phyloP scores from a whole-genome alignment of 2,888 invertebrate species.

The Spilosoma lubricipeda region DNA sequence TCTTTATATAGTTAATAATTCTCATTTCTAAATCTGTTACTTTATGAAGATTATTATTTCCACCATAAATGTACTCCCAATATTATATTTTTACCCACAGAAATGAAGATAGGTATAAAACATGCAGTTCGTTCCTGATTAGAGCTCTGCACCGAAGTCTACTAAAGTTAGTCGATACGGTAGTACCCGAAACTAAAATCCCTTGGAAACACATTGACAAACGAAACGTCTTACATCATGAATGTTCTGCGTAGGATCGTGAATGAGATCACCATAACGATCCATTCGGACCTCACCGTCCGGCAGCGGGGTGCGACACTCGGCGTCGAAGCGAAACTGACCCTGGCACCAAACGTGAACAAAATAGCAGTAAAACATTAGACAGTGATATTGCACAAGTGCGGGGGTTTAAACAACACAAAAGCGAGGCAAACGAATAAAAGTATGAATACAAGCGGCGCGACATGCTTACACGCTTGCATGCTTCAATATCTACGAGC shows the following conservation, averaged over 20 bases:
- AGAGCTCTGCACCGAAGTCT: slow-evolving; percentile 50
- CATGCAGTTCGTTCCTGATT: slow-evolving; percentile 35
- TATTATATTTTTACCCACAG: slow-evolving; percentile 12
- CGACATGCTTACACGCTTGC: slow-evolving; percentile 90
- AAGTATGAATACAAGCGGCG: slow-evolving; percentile 76
- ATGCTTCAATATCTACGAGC: slow-evolving; percentile 88
- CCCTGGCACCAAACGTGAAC: slow-evolving; percentile 87
- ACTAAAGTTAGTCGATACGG: slow-evolving; percentile 54
- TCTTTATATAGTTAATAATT: slow-evolving; percentile 56
- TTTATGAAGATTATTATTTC: slow-evolving; percentile 24
- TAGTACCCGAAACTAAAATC: slow-evolving; percentile 33
- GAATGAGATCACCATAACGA: slow-evolving; percentile 80
- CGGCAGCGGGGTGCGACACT: slow-evolving; percentile 91
- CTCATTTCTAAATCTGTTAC: slow-evolving; percentile 34
- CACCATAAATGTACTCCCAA: slow-evolving; percentile 12
- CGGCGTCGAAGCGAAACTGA: slow-evolving; percentile 96
- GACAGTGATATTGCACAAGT: slow-evolving; percentile 45
- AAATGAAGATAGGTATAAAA: slow-evolving; percentile 7
- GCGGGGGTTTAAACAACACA: slow-evolving; percentile 34
- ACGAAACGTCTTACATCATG: slow-evolving; percentile 85
- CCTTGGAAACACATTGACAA: slow-evolving; percentile 28
- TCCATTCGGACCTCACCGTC: slow-evolving; percentile 91
- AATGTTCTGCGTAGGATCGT: slow-evolving; percentile 82
- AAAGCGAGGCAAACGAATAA: slow-evolving; percentile 59
- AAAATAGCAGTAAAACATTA: slow-evolving; percentile 60